Evolutionary conservation across 2,888 invertebrate genomes (phyloP).

Genomic region (Spicauda simplicius): DNA sequence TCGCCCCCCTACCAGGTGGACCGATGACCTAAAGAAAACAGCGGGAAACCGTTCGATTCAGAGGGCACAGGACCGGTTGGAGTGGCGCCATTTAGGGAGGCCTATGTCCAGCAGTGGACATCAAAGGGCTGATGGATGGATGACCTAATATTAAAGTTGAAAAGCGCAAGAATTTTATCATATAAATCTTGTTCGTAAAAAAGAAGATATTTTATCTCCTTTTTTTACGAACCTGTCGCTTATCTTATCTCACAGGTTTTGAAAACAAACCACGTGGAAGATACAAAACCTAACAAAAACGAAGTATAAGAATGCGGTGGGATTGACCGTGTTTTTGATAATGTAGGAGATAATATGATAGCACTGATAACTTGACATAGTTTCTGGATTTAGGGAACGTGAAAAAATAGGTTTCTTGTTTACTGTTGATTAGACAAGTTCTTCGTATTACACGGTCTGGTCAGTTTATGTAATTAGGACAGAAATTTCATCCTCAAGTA

Average conservation of each 20-base stretch:
- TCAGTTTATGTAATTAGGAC: no score
- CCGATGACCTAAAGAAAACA: no score
- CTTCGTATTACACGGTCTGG: no score
- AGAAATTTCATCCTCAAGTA: no score
- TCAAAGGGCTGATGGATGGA: no score
- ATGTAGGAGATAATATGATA: conserved; percentile 7
- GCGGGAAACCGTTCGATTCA: no score
- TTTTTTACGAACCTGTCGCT: not conserved
- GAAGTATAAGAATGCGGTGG: conserved; percentile 12
- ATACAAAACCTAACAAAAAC: conserved; percentile 14
- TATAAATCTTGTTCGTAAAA: no score
- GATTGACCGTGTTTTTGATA: conserved; percentile 12
- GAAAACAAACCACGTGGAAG: not conserved
- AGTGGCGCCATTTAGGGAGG: no score
- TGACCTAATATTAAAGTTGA: not conserved
- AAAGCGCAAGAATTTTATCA: conserved; percentile 11
- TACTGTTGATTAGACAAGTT: not conserved
- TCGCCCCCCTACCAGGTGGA: no score
- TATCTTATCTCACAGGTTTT: conserved; percentile 18
- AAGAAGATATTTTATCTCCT: conserved; percentile 18
- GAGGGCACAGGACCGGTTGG: no score
- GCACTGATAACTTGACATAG: conserved; percentile 12
- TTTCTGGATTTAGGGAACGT: not conserved
- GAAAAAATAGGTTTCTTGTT: conserved; percentile 1
- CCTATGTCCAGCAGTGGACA: no score